Base-by-base conservation (phyloP, 92 coral and sea anemone genomes). In the Palythoa caribaeorum region DNA sequence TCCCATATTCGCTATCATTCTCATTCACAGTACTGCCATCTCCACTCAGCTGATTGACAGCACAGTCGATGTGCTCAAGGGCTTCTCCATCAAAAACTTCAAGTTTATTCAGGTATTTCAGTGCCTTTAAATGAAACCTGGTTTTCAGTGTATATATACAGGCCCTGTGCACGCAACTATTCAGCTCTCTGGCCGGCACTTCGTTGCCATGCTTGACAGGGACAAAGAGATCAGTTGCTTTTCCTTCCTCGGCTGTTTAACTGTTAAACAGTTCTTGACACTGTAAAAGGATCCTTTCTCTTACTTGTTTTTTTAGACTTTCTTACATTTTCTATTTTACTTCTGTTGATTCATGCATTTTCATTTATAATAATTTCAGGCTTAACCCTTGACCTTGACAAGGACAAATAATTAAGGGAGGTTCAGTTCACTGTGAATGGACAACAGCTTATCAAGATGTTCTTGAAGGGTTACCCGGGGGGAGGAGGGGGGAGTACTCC, bases 81-180 rank as follows among this genome's bases (percentile, higher is more conserved):
- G 37, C 38, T 66, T 66, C 72, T 66, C 72, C 72, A n/a, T 5
- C 65, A 2, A 59, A 14, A 59, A 59, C 65, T 59, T 59, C 16
- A 59, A 66, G 36, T 66, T 66, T 66, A 4, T 20, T 66, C 72
- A 19, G 39, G 72, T 66, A n/a, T 66, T 66, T 37, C 2, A 19
- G 72, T 20, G 72, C 38, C 72, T 66, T 66, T 71, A 35, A 8
- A 71, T 71, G 76, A 38, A 71, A 71, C 76, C 52, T 71, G 72
- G 11, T 66, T 66, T 66, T 66, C 72, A 66, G 38, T 66, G 72
- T 66, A 66, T 66, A n/a, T 66, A 10, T 57, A 55, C 14, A 71
- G 48, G 50, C 76, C 76, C 76, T 71, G 76, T 71, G 76, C 76
- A 36, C 50, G 50, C 76, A 71, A 71, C 76, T 71, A 50, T 71